A percentile compares a stretch with the other conserved stretches of the same genome.
Evolutionary conservation across 2,113 vertebrate genomes (phyloP).

Genomic region (Elaphurus davidianus): DNA sequence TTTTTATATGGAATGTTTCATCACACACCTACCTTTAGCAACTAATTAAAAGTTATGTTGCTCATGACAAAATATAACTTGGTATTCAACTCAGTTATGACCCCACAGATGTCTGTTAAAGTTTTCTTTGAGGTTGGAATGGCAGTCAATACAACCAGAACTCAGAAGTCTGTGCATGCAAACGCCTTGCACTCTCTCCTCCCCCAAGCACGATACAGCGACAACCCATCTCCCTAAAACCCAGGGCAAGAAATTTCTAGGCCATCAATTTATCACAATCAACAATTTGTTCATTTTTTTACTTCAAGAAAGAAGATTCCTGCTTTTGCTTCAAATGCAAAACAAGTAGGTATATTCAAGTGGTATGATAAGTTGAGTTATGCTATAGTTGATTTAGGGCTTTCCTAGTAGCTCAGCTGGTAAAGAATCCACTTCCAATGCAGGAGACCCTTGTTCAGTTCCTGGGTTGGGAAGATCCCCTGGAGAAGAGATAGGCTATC

Average conservation of each 20-base stretch:
- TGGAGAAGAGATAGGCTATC: background rate
- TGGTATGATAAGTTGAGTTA: background rate
- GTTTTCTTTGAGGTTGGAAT: background rate
- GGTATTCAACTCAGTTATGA: background rate
- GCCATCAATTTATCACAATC: background rate
- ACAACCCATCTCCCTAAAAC: background rate
- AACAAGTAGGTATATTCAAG: background rate
- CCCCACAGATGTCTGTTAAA: background rate
- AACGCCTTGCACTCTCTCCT: background rate
- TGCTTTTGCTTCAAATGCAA: background rate
- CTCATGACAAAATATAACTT: slow-evolving; percentile 11
- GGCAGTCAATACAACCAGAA: background rate
- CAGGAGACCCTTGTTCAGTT: background rate
- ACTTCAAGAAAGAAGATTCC: background rate
- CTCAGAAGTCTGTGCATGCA: background rate
- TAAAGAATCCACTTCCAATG: background rate
- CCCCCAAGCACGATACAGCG: fast-evolving
- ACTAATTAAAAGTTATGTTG: slow-evolving; percentile 42
- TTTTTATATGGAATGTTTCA: slow-evolving; percentile 29
- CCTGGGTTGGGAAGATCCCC: background rate
- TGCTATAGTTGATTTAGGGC: background rate
- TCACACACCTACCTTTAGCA: slow-evolving; percentile 20
- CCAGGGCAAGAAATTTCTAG: background rate
- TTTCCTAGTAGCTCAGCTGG: background rate
- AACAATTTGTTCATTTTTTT: background rate